These are phyloP conservation scores for Chloromyia formosa DNA, from an alignment of 2,888 invertebrate genomes.

Conservation along the genomic window DNA sequence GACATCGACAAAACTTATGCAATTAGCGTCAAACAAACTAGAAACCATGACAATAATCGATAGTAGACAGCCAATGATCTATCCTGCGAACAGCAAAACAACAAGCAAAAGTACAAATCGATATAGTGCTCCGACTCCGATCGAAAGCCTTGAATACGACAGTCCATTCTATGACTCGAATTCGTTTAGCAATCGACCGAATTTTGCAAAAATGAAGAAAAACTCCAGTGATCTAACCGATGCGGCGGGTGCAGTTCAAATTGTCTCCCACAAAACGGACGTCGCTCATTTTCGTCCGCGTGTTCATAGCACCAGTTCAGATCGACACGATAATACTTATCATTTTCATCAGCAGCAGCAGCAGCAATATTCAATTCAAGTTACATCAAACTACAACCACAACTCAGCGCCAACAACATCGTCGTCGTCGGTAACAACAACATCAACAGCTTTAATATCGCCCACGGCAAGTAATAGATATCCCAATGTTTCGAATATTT, in stretches of 20 bases:
- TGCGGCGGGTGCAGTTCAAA: neutral
- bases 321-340: neutral
- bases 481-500: slow-evolving; percentile 6
- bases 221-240: slow-evolving; percentile 33
- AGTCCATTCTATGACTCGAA: neutral
- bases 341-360: neutral
- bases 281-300: slow-evolving; percentile 24
- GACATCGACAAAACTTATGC: neutral
- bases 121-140: slow-evolving; percentile 44
- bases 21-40: slow-evolving; percentile 9
- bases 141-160: slow-evolving; percentile 20
- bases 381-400: slow-evolving; percentile 3
- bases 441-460: slow-evolving; percentile 26
- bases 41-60: slow-evolving; percentile 34
- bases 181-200: neutral
- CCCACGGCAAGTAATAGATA: slow-evolving; percentile 19
- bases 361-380: slow-evolving; percentile 28
- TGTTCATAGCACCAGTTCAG: slow-evolving; percentile 13
- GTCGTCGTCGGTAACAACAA: slow-evolving; percentile 8
- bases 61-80: neutral
- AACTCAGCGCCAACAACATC: no score
- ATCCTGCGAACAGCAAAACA: neutral
- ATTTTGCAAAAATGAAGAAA: slow-evolving; percentile 9
- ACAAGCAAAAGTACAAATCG: slow-evolving; percentile 48
- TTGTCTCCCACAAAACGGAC: neutral